Conservation (phyloP, 2,888 invertebrate genomes). For the Leucophenga montana region DNA sequence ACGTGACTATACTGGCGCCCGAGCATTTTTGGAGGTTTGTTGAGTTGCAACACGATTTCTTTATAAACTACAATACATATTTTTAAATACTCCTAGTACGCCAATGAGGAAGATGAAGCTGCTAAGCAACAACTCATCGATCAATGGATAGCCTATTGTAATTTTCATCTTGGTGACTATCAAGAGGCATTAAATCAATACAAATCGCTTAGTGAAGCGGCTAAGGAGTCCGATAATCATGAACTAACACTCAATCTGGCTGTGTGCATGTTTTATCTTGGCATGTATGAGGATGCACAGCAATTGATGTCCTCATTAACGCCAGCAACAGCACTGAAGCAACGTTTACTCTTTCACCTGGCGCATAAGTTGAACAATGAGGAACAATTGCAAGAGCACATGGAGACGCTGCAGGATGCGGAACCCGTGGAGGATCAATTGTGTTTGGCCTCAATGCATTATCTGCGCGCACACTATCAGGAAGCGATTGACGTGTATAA, state of each 20-base stretch:
- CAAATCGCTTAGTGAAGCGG: conserved; percentile 72
- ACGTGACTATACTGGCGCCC: conserved; percentile 95
- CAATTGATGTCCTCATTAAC: conserved; percentile 78
- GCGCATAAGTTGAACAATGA: conserved; percentile 95
- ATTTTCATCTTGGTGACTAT: conserved; percentile 96
- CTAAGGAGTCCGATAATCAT: conserved; percentile 76
- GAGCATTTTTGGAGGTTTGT: conserved; percentile 90
- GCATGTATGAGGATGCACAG: conserved; percentile 80
- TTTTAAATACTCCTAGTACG: conserved; percentile 49
- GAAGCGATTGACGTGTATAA: conserved; percentile 99
- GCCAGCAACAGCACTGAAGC: conserved; percentile 78
- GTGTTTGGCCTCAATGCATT: conserved; percentile 96
- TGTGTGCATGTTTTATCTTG: conserved; percentile 95
- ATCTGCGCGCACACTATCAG: conserved; percentile 95
- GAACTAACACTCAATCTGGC: conserved; percentile 82
- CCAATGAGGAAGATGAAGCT: conserved; percentile 53
- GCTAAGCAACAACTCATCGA: conserved; percentile 74
- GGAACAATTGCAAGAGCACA: conserved; percentile 85
- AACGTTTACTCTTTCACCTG: conserved; percentile 91
- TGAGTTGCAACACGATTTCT: too few species aligned
- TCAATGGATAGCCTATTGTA: conserved; percentile 95
- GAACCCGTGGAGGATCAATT: conserved; percentile 89
- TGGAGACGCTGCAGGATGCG: conserved; percentile 88
- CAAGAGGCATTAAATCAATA: conserved; percentile 85
- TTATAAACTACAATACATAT: background rate